Conservation (phyloP, 1,140 invertebrate species). For the Drosophila pruinosa region DNA sequence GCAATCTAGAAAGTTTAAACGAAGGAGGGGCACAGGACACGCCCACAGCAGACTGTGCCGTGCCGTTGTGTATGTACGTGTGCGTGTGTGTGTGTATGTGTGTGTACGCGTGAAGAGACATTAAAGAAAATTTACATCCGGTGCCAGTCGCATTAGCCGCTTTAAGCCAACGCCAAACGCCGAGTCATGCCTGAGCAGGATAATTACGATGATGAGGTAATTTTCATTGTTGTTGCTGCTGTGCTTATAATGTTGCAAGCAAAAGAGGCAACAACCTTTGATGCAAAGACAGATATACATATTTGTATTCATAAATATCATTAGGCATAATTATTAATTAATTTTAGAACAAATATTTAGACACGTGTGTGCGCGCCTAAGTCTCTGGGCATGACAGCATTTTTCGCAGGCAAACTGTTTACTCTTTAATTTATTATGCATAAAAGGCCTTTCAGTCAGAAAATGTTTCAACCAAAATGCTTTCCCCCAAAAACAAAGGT, state of each 20-base stretch:
- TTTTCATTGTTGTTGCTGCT: slow-evolving; percentile 59
- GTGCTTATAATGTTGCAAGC: not conserved
- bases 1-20: slow-evolving; percentile 46
- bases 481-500: not conserved
- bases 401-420: not conserved
- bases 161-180: slow-evolving; percentile 51
- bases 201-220: slow-evolving; percentile 82
- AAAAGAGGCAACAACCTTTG: not conserved
- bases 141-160: slow-evolving; percentile 46
- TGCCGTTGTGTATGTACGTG: slow-evolving; percentile 8
- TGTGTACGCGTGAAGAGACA: not conserved
- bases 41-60: not conserved
- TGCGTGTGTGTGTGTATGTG: not conserved
- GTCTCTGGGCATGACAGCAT: not conserved
- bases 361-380: slow-evolving; percentile 28
- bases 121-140: slow-evolving; percentile 30
- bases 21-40: not conserved
- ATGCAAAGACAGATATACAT: not conserved
- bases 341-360: slow-evolving; percentile 67
- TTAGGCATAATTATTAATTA: slow-evolving; percentile 76
- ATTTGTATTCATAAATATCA: slow-evolving; percentile 45
- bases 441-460: slow-evolving; percentile 10
- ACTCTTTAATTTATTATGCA: slow-evolving; percentile 5
- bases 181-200: slow-evolving; percentile 79
- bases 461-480: not conserved